phyloP scores from a whole-genome alignment of 1,140 invertebrate species.

The Diorhabda sublineata region DNA sequence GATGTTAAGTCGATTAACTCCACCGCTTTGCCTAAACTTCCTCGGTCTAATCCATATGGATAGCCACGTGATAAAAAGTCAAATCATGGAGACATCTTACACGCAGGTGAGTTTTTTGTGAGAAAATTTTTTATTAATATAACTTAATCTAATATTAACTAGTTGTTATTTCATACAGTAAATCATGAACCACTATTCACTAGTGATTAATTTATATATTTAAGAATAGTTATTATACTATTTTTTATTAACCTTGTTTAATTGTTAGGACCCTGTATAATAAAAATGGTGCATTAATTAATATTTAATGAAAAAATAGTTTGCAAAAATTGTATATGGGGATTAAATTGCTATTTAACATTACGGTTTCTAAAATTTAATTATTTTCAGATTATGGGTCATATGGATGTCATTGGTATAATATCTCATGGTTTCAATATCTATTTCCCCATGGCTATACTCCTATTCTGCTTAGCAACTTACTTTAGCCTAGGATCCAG shows the following conservation, averaged over 20 bases:
- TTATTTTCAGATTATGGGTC: constrained; percentile 90
- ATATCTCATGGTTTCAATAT: constrained; percentile 98
- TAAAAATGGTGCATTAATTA: too few species aligned
- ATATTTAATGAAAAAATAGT: too few species aligned
- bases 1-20: constrained; percentile 95
- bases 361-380: too few species aligned
- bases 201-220: constrained; percentile 11
- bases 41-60: constrained; percentile 97
- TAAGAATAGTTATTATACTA: too few species aligned
- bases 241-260: too few species aligned
- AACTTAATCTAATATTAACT: too few species aligned
- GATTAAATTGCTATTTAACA: too few species aligned
- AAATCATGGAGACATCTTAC: constrained; percentile 79
- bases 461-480: constrained; percentile 89
- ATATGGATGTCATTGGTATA: constrained; percentile 97
- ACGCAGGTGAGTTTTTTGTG: constrained; percentile 62
- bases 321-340: too few species aligned
- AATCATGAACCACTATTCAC: neutral
- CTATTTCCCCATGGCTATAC: constrained; percentile 96
- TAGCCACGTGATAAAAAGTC: constrained; percentile 86
- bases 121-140: too few species aligned
- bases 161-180: too few species aligned
- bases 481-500: constrained; percentile 93
- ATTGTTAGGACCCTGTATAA: too few species aligned
- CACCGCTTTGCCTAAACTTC: constrained; percentile 98